phyloP scores from a whole-genome alignment of 1,140 invertebrate genomes.

The Pseudomyrmex sp. region DNA sequence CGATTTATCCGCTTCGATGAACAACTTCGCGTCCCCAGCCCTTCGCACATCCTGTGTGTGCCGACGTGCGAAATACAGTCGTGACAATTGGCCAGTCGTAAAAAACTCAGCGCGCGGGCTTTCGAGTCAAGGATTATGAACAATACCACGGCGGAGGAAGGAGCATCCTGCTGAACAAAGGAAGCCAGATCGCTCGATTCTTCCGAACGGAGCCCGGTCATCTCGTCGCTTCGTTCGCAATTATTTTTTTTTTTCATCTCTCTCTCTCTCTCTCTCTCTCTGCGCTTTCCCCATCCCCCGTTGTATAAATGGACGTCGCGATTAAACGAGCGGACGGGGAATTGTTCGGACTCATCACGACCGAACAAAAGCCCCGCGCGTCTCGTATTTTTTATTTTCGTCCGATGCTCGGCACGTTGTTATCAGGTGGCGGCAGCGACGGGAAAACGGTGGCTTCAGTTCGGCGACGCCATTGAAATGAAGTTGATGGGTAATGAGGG shows the following conservation, averaged over 20 bases:
- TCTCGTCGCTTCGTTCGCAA: constrained; percentile 60
- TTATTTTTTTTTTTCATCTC: constrained; percentile 64
- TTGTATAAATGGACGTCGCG: constrained; percentile 62
- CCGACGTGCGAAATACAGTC: constrained; percentile 30
- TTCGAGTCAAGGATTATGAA: constrained; percentile 50
- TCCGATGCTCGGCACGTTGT: constrained; percentile 47
- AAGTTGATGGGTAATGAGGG: constrained; percentile 3
- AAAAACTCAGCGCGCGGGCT: constrained; percentile 31
- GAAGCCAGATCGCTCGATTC: constrained; percentile 48
- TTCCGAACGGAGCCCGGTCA: constrained; percentile 28
- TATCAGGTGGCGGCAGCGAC: constrained; percentile 39
- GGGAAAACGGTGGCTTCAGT: constrained; percentile 29
- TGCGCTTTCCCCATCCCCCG: neutral
- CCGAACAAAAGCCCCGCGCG: constrained; percentile 52
- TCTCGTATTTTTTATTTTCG: constrained; percentile 58
- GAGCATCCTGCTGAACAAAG: constrained; percentile 50
- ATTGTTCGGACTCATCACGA: constrained; percentile 55
- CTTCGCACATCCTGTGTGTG: neutral
- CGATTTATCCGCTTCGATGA: constrained; percentile 41
- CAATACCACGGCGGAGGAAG: constrained; percentile 52
- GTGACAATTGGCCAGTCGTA: constrained; percentile 37
- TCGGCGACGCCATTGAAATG: constrained; percentile 33
- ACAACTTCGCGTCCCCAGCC: neutral
- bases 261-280: too few species aligned
- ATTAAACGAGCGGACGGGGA: constrained; percentile 53